A percentile compares a stretch with the other conserved stretches of the same genome.
These are phyloP conservation scores for Bellardia bayeri DNA, from an alignment of 2,888 invertebrate species.

Conservation along the genomic window DNA sequence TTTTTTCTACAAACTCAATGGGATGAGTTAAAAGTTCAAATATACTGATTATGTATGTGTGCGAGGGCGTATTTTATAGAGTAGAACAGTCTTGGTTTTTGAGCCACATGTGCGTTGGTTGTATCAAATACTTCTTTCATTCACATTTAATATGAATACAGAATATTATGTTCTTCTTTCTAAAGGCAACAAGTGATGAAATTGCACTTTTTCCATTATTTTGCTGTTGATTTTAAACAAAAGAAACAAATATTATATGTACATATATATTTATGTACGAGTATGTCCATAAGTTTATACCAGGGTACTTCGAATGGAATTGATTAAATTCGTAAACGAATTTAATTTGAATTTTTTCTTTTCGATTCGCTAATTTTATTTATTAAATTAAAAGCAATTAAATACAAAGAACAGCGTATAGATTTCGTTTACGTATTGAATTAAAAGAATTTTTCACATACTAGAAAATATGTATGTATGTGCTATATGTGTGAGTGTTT, in stretches of 20 bases:
- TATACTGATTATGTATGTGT: background rate
- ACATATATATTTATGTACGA: too few species aligned
- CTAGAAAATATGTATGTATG: too few species aligned
- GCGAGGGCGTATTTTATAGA: slow-evolving; percentile 10
- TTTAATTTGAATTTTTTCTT: too few species aligned
- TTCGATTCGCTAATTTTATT: too few species aligned
- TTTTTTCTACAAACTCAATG: background rate
- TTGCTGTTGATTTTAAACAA: background rate
- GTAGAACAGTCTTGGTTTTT: slow-evolving; percentile 22
- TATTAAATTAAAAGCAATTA: too few species aligned
- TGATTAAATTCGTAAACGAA: too few species aligned
- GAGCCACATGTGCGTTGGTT: slow-evolving; percentile 42
- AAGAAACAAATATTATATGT: background rate
- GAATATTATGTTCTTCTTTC: background rate
- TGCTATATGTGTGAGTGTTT: too few species aligned
- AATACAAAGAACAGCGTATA: too few species aligned
- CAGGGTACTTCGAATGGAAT: too few species aligned
- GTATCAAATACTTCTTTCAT: background rate
- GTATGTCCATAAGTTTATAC: too few species aligned
- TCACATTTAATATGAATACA: background rate
- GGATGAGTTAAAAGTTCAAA: background rate
- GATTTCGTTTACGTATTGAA: too few species aligned
- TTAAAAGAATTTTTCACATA: too few species aligned
- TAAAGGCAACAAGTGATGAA: slow-evolving; percentile 24
- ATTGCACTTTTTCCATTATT: slow-evolving; percentile 5